Percentiles rank a stretch among this genome's conserved stretches.
These are phyloP conservation scores for Astyanax mexicanus DNA, from an alignment of 2,797 vertebrate genomes.

Conservation along the genomic window DNA sequence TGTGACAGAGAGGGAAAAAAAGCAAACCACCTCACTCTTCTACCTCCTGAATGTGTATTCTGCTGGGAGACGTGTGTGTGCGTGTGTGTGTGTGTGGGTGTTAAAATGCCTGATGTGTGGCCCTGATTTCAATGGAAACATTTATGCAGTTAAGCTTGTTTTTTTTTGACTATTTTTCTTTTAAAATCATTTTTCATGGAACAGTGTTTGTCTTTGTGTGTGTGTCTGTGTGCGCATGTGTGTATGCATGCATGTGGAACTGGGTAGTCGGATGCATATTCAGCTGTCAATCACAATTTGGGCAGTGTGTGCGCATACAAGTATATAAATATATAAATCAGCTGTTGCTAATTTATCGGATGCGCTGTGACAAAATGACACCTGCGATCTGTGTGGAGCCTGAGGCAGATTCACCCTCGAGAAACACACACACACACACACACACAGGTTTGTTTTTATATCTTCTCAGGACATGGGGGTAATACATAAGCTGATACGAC, in stretches of 20 bases:
- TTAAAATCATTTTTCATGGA: slow-evolving; percentile 3
- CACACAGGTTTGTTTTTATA: neutral
- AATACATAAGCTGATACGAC: too few species aligned
- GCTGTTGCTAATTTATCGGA: slow-evolving; percentile 68
- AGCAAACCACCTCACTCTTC: slow-evolving; percentile 66
- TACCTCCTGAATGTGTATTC: slow-evolving; percentile 57
- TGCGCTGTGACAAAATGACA: slow-evolving; percentile 70
- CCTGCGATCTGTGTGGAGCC: slow-evolving; percentile 71
- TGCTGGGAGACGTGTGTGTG: neutral
- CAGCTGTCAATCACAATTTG: slow-evolving; percentile 27
- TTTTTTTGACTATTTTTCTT: neutral
- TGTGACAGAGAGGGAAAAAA: slow-evolving; percentile 71
- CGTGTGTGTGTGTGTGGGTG: slow-evolving; percentile 15
- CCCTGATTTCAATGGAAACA: neutral
- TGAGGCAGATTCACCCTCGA: slow-evolving; percentile 41
- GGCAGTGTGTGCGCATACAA: neutral
- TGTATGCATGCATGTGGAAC: slow-evolving; percentile 36
- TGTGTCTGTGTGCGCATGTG: too few species aligned
- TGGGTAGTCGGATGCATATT: slow-evolving; percentile 38
- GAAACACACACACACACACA: neutral
- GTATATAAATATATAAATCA: slow-evolving; percentile 40
- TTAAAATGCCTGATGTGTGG: neutral
- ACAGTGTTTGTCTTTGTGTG: slow-evolving; percentile 24
- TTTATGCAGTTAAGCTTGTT: neutral
- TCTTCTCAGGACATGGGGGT: neutral